A percentile compares a stretch with the other conserved stretches of the same genome.
phyloP scores from a whole-genome alignment of 2,113 vertebrate species.

The Brachyhypopomus occidentalis region DNA sequence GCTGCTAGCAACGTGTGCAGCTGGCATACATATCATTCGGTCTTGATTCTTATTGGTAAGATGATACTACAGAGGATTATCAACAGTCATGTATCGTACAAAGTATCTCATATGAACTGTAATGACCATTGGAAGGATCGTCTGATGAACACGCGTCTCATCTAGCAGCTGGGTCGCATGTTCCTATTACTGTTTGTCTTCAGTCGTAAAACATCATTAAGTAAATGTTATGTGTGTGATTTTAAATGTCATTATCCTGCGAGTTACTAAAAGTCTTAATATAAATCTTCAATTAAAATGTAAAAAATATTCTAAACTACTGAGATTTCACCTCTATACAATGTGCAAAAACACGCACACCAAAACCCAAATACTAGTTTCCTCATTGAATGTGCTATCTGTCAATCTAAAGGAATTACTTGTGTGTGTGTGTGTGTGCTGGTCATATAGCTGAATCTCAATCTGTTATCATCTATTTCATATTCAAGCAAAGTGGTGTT shows the following conservation, averaged over 20 bases:
- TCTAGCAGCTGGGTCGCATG: neutral
- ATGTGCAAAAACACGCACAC: slow-evolving; percentile 14
- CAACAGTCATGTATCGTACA: neutral
- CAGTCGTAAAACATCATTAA: neutral
- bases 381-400: neutral
- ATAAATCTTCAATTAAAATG: slow-evolving; percentile 22
- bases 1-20: neutral
- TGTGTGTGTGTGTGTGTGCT: neutral
- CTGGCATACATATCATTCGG: too few relatives aligned
- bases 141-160: neutral
- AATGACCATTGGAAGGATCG: neutral
- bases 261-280: slow-evolving; percentile 22
- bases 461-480: neutral
- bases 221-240: neutral
- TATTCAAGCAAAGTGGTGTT: neutral
- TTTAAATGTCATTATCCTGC: neutral
- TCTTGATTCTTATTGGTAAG: too few relatives aligned
- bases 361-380: neutral
- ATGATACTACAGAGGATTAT: neutral
- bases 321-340: neutral
- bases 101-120: neutral
- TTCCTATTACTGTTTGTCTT: neutral
- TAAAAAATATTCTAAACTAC: slow-evolving; percentile 18
- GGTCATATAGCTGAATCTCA: neutral
- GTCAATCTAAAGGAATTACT: neutral